These are phyloP conservation scores for Trisateles emortualis DNA, from an alignment of 2,888 invertebrate species.

Conservation along the genomic window DNA sequence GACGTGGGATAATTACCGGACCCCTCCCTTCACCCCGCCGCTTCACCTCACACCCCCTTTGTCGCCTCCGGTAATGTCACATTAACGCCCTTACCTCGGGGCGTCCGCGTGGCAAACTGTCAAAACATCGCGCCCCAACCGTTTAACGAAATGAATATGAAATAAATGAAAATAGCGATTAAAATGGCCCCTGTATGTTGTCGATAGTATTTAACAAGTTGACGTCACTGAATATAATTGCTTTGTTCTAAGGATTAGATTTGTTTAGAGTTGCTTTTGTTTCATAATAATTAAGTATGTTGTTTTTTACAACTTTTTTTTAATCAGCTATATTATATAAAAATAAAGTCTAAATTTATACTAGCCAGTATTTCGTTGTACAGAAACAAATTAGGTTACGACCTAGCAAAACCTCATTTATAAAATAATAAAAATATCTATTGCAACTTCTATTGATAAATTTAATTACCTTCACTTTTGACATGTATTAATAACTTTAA, in stretches of 20 bases:
- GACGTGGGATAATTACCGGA: conserved; percentile 85
- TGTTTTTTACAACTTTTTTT: too few species aligned
- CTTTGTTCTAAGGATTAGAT: conserved; percentile 1
- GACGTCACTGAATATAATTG: conserved; percentile 17
- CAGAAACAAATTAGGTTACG: too few species aligned
- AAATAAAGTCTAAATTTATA: too few species aligned
- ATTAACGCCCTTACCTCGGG: conserved; percentile 80
- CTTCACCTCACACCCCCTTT: conserved; percentile 29
- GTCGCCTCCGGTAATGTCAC: conserved; percentile 75
- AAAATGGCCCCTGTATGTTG: conserved; percentile 29
- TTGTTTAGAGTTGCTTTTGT: neutral
- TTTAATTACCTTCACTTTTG: too few species aligned
- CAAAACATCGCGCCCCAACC: conserved; percentile 75
- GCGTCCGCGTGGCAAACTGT: conserved; percentile 71
- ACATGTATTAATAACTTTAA: too few species aligned
- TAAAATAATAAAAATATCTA: too few species aligned
- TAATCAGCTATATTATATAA: too few species aligned
- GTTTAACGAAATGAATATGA: conserved; percentile 75
- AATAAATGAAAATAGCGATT: conserved; percentile 66
- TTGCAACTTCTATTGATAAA: too few species aligned
- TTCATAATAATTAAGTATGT: too few species aligned
- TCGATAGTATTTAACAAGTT: conserved; percentile 6
- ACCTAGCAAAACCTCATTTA: too few species aligned
- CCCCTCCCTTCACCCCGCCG: conserved; percentile 45
- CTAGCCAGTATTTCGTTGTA: too few species aligned